These are phyloP conservation scores for Procavia capensis DNA, from an alignment of 2,113 vertebrate species.

Conservation along the genomic window DNA sequence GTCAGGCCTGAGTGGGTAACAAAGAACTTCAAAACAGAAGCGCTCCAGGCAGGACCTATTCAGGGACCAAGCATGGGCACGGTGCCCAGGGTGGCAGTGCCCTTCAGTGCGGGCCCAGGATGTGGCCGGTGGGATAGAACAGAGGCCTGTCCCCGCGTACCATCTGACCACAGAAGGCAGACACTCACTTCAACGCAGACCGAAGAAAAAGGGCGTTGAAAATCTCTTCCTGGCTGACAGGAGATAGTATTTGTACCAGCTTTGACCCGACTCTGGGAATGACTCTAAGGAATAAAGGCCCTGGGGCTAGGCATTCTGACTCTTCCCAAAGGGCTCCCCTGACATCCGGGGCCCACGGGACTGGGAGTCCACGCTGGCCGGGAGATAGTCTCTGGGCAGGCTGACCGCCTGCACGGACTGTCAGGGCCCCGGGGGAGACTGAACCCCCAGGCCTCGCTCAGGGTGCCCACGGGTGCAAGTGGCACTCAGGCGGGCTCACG, in stretches of 20 bases:
- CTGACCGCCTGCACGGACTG: background rate
- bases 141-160: background rate
- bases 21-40: background rate
- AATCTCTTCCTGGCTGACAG: background rate
- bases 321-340: background rate
- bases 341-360: too few species aligned
- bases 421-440: background rate
- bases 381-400: background rate
- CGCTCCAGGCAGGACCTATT: background rate
- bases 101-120: background rate
- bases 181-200: background rate
- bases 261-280: background rate
- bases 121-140: background rate
- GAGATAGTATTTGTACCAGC: background rate
- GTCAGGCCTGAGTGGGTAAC: background rate
- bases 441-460: background rate
- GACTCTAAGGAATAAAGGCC: background rate
- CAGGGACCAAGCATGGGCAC: too few species aligned
- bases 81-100: background rate
- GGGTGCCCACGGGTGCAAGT: background rate
- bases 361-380: background rate
- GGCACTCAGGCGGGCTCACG: too few species aligned
- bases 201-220: background rate
- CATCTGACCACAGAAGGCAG: rapidly evolving
- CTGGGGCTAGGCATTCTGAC: background rate